These are phyloP conservation scores for Eupeodes corollae DNA, from an alignment of 1,140 invertebrate species.

Conservation along the genomic window DNA sequence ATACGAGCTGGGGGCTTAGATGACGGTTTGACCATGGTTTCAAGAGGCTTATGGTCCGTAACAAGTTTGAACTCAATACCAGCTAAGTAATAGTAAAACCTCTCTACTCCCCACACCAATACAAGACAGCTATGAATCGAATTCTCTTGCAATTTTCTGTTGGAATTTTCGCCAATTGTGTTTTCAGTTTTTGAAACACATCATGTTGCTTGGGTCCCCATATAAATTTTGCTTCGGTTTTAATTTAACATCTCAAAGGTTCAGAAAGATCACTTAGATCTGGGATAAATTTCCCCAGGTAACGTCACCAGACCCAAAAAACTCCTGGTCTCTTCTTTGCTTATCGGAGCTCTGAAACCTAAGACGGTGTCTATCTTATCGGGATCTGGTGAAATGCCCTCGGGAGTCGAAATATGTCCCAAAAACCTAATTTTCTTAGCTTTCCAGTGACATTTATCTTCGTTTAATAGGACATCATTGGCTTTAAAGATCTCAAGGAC, in stretches of 20 bases:
- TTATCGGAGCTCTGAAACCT: conserved; percentile 10
- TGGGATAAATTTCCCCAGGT: conserved; percentile 19
- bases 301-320: conserved; percentile 25
- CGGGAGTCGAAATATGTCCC: too few relatives aligned
- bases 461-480: too few relatives aligned
- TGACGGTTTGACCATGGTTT: too few relatives aligned
- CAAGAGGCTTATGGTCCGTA: conserved; percentile 38
- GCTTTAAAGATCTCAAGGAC: too few relatives aligned
- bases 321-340: conserved; percentile 20
- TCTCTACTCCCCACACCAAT: too few relatives aligned
- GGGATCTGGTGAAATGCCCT: conserved; percentile 12
- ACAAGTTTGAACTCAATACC: conserved; percentile 31
- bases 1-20: too few relatives aligned
- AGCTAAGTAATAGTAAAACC: conserved; percentile 16
- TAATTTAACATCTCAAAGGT: too few relatives aligned
- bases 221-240: too few relatives aligned
- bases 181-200: conserved; percentile 21
- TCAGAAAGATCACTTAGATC: conserved; percentile 19
- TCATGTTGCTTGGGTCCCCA: too few relatives aligned
- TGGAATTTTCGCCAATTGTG: conserved; percentile 14
- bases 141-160: conserved; percentile 20
- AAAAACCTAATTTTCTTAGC: background rate
- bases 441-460: too few relatives aligned
- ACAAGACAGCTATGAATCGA: conserved; percentile 22
- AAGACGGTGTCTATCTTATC: conserved; percentile 10